Percentiles rank a stretch among this genome's conserved stretches.
These are phyloP conservation scores for Ursus arctos DNA, from an alignment of 2,113 vertebrate genomes.

Conservation along the genomic window DNA sequence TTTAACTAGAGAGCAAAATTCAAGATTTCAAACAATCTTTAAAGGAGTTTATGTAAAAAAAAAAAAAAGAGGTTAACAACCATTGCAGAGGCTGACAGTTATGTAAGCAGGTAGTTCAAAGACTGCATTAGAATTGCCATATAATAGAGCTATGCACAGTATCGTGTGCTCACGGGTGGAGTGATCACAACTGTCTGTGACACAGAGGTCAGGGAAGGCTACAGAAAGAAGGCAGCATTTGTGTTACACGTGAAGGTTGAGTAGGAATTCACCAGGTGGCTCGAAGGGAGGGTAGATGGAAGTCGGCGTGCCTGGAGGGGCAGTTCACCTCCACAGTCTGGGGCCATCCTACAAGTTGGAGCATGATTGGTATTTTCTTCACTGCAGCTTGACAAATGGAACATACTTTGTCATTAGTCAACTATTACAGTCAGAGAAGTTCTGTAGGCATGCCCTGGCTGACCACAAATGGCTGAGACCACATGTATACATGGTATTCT, in stretches of 20 bases:
- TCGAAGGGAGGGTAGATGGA: background rate
- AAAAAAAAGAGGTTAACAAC: background rate
- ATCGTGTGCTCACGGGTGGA: background rate
- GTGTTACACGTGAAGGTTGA: background rate
- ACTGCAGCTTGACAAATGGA: slow-evolving; percentile 15
- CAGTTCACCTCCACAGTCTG: background rate
- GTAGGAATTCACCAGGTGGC: background rate
- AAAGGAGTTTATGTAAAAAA: background rate
- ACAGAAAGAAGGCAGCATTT: background rate
- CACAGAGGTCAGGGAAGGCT: background rate
- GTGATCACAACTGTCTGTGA: background rate
- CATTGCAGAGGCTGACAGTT: background rate
- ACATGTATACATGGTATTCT: background rate
- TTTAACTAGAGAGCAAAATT: background rate
- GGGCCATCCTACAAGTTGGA: slow-evolving; percentile 52
- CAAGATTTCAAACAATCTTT: slow-evolving; percentile 13
- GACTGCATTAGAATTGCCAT: background rate
- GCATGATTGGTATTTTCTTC: slow-evolving; percentile 62
- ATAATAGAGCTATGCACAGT: background rate
- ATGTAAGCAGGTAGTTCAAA: background rate
- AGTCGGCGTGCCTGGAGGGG: background rate
- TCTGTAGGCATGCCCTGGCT: slow-evolving; percentile 51
- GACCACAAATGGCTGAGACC: slow-evolving; percentile 44
- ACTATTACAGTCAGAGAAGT: slow-evolving; percentile 12
- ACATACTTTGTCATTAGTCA: slow-evolving; percentile 41